Evolutionary conservation across 2,113 vertebrate species (phyloP).

Genomic region (Gorsachius goisagi): DNA sequence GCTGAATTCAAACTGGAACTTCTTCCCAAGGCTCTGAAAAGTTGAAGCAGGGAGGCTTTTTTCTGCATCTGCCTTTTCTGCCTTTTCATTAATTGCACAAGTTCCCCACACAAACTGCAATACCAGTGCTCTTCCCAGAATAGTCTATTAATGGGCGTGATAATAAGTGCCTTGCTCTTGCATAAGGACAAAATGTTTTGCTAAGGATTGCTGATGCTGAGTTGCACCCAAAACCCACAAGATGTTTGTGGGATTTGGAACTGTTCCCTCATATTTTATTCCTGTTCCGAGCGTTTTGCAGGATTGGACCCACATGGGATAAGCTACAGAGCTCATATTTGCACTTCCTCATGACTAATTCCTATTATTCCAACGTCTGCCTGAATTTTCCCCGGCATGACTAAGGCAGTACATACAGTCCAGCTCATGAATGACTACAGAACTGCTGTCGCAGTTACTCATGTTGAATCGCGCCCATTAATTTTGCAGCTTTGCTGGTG

Average conservation of each 20-base stretch:
- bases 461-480: neutral
- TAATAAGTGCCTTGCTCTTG: neutral
- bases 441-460: neutral
- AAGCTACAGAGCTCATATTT: neutral
- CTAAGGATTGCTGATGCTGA: slow-evolving; percentile 33
- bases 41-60: neutral
- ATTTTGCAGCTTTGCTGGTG: neutral
- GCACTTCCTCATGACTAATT: slow-evolving; percentile 54
- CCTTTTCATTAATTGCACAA: slow-evolving; percentile 44
- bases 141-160: slow-evolving; percentile 7
- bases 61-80: neutral
- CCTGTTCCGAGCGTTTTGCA: neutral
- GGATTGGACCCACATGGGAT: neutral
- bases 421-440: neutral
- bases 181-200: slow-evolving; percentile 42
- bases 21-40: neutral
- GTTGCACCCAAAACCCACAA: slow-evolving; percentile 55
- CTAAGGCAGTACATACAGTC: neutral
- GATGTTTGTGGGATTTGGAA: slow-evolving; percentile 44
- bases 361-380: slow-evolving; percentile 3
- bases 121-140: slow-evolving; percentile 41
- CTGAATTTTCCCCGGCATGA: slow-evolving; percentile 1
- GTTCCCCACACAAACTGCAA: neutral
- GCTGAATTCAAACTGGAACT: neutral
- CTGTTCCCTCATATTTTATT: neutral